Conservation (phyloP, 2,888 invertebrate species). For the Trachelus troglodyta region DNA sequence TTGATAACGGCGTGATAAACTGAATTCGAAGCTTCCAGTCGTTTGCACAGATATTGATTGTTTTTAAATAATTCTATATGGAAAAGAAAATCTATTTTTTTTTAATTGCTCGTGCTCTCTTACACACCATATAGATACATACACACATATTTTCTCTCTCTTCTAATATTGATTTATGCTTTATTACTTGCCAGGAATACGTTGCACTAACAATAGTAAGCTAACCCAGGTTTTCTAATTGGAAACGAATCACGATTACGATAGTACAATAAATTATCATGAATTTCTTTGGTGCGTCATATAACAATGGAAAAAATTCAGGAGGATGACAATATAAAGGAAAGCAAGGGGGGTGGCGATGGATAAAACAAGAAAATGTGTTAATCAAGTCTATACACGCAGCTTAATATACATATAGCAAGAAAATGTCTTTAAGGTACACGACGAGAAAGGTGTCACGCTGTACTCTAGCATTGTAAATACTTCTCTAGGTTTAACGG, state of each 20-base stretch:
- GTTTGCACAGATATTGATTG: not conserved
- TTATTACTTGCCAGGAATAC: not conserved
- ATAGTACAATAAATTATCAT: not conserved
- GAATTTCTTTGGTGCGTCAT: not conserved
- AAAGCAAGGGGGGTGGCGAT: not conserved
- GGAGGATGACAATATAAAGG: not conserved
- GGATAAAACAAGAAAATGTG: not conserved
- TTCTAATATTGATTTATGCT: not conserved
- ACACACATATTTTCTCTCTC: too few relatives aligned
- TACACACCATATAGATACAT: not conserved
- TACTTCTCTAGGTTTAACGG: not conserved
- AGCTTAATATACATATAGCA: not conserved
- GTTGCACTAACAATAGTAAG: not conserved
- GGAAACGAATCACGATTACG: not conserved
- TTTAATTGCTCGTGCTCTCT: not conserved
- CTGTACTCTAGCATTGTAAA: conserved; percentile 6
- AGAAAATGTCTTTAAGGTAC: not conserved
- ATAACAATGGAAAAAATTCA: not conserved
- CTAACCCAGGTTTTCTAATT: not conserved
- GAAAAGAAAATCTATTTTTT: not conserved
- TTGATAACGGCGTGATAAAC: not conserved
- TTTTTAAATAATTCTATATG: not conserved
- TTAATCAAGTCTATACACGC: not conserved
- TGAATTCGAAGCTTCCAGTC: not conserved
- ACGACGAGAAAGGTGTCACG: not conserved